Evolutionary conservation across 2,797 vertebrate genomes (phyloP).

Genomic region (Lepilemur ruficaudatus): DNA sequence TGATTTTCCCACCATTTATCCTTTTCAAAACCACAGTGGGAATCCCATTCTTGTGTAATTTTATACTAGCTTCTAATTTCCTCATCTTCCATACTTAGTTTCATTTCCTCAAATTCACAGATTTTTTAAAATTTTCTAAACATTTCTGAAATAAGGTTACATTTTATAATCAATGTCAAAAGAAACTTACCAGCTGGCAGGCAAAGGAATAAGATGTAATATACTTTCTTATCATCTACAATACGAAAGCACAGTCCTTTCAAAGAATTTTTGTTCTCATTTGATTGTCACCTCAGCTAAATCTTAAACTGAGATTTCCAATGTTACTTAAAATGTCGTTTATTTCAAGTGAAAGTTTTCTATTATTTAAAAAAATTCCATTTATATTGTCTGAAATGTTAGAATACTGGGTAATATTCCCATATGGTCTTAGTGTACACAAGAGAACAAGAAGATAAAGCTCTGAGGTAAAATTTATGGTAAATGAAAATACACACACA

Average conservation of each 20-base stretch:
- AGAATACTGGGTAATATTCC: not conserved
- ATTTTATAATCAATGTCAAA: not conserved
- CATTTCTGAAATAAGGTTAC: not conserved
- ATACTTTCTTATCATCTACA: not conserved
- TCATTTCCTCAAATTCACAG: not conserved
- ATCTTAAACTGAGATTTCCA: not conserved
- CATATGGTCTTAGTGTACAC: not conserved
- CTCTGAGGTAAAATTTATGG: not conserved
- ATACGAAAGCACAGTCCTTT: not conserved
- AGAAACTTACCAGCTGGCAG: not conserved
- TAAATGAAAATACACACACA: not conserved
- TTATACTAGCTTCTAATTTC: constrained; percentile 17
- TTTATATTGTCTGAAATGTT: not conserved
- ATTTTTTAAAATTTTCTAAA: not conserved
- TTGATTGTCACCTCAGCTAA: not conserved
- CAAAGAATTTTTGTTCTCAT: constrained; percentile 8
- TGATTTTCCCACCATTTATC: not conserved
- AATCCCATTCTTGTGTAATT: constrained; percentile 16
- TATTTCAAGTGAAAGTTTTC: not conserved
- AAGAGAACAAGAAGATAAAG: not conserved
- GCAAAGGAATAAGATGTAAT: not conserved
- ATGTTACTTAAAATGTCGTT: not conserved
- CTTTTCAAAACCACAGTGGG: not conserved
- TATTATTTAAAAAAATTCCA: not conserved
- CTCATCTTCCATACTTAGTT: not conserved